phyloP scores from a whole-genome alignment of 2,888 invertebrate species.

The Drosophila cognata region DNA sequence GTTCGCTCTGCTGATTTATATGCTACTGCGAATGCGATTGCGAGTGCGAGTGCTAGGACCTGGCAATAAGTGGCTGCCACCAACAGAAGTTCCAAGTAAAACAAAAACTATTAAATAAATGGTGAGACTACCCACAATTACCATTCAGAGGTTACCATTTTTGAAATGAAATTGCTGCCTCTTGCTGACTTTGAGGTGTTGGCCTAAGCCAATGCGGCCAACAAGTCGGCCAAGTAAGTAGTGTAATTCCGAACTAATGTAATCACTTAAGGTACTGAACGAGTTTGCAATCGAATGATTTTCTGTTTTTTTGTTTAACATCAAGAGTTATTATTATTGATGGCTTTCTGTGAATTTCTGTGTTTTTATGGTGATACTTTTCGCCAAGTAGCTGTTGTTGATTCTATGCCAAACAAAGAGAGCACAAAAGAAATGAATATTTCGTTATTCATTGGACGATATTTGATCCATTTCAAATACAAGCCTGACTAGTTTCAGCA shows the following conservation, averaged over 20 bases:
- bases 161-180: conserved; percentile 13
- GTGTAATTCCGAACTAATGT: background rate
- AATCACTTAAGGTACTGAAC: background rate
- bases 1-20: conserved; percentile 65
- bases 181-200: conserved; percentile 17
- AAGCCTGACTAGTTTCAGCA: conserved; percentile 10
- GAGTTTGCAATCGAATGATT: background rate
- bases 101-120: background rate
- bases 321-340: background rate
- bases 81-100: conserved; percentile 2
- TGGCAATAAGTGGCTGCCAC: conserved; percentile 1
- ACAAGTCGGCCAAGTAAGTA: conserved; percentile 1
- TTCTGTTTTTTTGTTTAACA: background rate
- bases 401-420: background rate
- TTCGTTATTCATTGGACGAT: background rate
- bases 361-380: background rate
- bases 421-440: background rate
- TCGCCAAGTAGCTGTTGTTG: background rate
- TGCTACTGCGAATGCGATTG: conserved; percentile 29
- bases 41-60: conserved; percentile 15
- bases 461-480: conserved; percentile 11
- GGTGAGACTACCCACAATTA: conserved; percentile 21
- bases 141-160: conserved; percentile 16
- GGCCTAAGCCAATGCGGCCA: conserved; percentile 38
- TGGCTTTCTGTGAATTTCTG: background rate